A percentile compares a stretch with the other conserved stretches of the same genome.
Evolutionary conservation across 2,113 vertebrate species (phyloP).

Genomic region (Lates calcarifer): DNA sequence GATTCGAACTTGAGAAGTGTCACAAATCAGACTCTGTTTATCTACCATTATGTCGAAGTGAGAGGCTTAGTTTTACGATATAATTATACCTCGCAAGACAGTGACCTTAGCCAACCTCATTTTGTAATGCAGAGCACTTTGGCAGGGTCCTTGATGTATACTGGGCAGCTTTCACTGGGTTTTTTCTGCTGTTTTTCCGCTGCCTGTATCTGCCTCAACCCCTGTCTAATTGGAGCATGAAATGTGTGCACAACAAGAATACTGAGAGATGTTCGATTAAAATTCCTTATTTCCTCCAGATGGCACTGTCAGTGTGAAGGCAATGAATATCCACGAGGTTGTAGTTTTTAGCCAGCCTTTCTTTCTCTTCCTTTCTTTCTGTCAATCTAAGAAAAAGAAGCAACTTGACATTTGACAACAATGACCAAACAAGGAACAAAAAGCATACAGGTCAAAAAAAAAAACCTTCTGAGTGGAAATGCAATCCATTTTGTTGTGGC

Average conservation of each 20-base stretch:
- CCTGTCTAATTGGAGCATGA: slow-evolving; percentile 70
- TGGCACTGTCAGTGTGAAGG: slow-evolving; percentile 57
- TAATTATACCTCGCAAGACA: slow-evolving; percentile 82
- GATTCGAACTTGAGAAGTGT: slow-evolving; percentile 83
- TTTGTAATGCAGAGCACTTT: slow-evolving; percentile 67
- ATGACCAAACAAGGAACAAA: slow-evolving; percentile 42
- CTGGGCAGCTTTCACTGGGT: slow-evolving; percentile 57
- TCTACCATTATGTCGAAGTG: slow-evolving; percentile 76
- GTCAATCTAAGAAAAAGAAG: neutral
- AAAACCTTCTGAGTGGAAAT: slow-evolving; percentile 71
- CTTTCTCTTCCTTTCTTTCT: neutral
- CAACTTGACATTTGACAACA: slow-evolving; percentile 24
- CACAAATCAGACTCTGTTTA: slow-evolving; percentile 79
- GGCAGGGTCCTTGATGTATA: slow-evolving; percentile 56
- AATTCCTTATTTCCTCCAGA: slow-evolving; percentile 64
- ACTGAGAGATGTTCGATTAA: slow-evolving; percentile 61
- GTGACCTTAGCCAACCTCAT: slow-evolving; percentile 70
- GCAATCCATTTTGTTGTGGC: slow-evolving; percentile 73
- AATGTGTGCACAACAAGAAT: slow-evolving; percentile 64
- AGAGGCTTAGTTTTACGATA: slow-evolving; percentile 79
- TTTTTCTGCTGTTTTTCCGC: slow-evolving; percentile 39
- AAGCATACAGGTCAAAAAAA: slow-evolving; percentile 46
- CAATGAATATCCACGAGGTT: slow-evolving; percentile 33
- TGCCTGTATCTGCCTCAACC: slow-evolving; percentile 44
- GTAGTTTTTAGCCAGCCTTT: neutral